A percentile compares a stretch with the other conserved stretches of the same genome.
phyloP scores from a whole-genome alignment of 2,797 vertebrate species.

The Diplodus sargus region DNA sequence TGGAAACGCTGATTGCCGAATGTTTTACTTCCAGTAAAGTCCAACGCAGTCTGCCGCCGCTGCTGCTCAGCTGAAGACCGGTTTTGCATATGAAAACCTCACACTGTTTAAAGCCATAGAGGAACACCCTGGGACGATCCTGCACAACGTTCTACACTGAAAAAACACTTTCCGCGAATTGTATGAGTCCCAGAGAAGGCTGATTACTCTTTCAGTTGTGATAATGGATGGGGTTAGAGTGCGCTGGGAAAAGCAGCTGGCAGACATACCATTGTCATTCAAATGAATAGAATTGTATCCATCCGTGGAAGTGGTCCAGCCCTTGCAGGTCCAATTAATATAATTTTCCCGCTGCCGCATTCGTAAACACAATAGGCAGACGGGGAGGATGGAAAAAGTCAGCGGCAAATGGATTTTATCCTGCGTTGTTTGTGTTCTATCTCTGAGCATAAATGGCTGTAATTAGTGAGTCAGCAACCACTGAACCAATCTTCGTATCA shows the following conservation, averaged over 20 bases:
- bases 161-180: constrained; percentile 77
- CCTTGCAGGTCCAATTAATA: constrained; percentile 76
- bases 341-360: constrained; percentile 69
- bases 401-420: constrained; percentile 73
- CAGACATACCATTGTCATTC: constrained; percentile 83
- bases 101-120: constrained; percentile 62
- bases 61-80: constrained; percentile 65
- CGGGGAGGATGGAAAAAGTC: constrained; percentile 65
- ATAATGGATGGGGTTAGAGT: constrained; percentile 80
- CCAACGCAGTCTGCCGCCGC: constrained; percentile 55
- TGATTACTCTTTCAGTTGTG: constrained; percentile 78
- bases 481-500: constrained; percentile 78
- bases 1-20: constrained; percentile 67
- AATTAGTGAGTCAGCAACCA: constrained; percentile 79
- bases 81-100: constrained; percentile 83
- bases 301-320: constrained; percentile 66
- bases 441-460: constrained; percentile 70
- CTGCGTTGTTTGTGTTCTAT: constrained; percentile 67
- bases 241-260: constrained; percentile 80
- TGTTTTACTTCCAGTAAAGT: constrained; percentile 71
- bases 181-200: constrained; percentile 67
- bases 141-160: constrained; percentile 66
- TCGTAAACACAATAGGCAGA: constrained; percentile 65
- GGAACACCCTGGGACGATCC: constrained; percentile 68
- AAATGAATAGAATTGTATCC: constrained; percentile 78